These are phyloP conservation scores for Drosophila emarginata DNA, from an alignment of 2,888 invertebrate genomes.

Conservation along the genomic window DNA sequence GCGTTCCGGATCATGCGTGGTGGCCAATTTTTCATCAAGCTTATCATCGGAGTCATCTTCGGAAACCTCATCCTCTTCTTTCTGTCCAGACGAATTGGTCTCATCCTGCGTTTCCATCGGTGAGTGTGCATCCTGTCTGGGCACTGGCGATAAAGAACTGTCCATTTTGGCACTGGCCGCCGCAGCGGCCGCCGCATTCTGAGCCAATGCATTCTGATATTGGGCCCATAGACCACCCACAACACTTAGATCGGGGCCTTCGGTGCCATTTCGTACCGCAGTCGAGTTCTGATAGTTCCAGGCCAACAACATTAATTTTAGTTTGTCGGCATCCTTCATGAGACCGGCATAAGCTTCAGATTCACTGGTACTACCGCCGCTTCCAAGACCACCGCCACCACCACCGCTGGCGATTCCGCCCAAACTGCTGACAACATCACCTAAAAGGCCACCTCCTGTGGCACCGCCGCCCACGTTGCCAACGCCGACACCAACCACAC, in stretches of 20 bases:
- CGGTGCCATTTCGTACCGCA: constrained; percentile 85
- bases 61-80: constrained; percentile 90
- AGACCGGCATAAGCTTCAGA: constrained; percentile 81
- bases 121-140: constrained; percentile 85
- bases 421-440: constrained; percentile 39
- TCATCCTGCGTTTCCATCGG: constrained; percentile 88
- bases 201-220: constrained; percentile 90
- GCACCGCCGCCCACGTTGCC: constrained; percentile 50
- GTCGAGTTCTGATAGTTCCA: constrained; percentile 93
- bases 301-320: constrained; percentile 93
- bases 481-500: constrained; percentile 59
- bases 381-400: constrained; percentile 55
- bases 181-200: constrained; percentile 85
- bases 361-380: constrained; percentile 66
- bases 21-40: constrained; percentile 88
- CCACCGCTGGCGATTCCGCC: constrained; percentile 60
- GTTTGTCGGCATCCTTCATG: constrained; percentile 92
- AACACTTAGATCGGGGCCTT: constrained; percentile 82
- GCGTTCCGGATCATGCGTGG: constrained; percentile 94
- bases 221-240: constrained; percentile 94
- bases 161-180: constrained; percentile 78
- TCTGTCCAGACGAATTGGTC: constrained; percentile 94
- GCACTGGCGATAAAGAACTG: constrained; percentile 82
- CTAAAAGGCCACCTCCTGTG: constrained; percentile 28
- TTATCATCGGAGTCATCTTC: constrained; percentile 96